Evolutionary conservation across 2,113 vertebrate genomes (phyloP), one percentile per base, ranked within the genome.

Genomic region (Litocranius walleri): DNA sequence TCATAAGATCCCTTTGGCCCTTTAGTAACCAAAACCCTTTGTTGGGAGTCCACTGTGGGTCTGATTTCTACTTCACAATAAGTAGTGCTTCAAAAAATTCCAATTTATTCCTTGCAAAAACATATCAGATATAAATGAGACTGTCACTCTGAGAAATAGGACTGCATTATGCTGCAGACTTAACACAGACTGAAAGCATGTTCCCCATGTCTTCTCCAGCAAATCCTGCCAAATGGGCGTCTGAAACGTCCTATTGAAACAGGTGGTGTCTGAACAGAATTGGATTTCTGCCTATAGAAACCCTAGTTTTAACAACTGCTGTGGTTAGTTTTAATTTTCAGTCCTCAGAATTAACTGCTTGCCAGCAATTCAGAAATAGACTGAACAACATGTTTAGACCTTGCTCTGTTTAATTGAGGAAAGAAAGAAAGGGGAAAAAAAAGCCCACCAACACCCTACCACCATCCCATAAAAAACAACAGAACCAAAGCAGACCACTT

Each of bases 271-370:
- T 97, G 71, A 98, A 84, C 64, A 98, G 96, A 93, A 96, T 27
- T 93, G 21, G 94, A 96, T 48, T 97, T 97, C 40, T 97, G 90
- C 62, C 89, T 74, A 16, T 54, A 98, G 98, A 98, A 97, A 98
- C 56, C 94, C 88, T 96, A 91, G 93, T 96, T 96, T 91, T 86
- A 97, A 98, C 95, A 98, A 80, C 95, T 97, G 97, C 91, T 92
- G 84, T 95, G 91, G 96, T 59, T 86, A 98, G 90, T 83, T 98
- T 82, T 84, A 94, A 98, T 95, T 98, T 95, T 96, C 52, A 78
- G 92, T 90, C 67, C 96, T 98, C 82, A 97, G 97, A 98, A 98
- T 97, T 71, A 98, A 95, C 97, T 98, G 94, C 56, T 91, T 98
- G 94, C 95, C 98, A 96, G 13, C 95, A 59, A 30, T 40, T 98